phyloP scores from a whole-genome alignment of 2,888 invertebrate genomes.

The Eristalis intricaria region DNA sequence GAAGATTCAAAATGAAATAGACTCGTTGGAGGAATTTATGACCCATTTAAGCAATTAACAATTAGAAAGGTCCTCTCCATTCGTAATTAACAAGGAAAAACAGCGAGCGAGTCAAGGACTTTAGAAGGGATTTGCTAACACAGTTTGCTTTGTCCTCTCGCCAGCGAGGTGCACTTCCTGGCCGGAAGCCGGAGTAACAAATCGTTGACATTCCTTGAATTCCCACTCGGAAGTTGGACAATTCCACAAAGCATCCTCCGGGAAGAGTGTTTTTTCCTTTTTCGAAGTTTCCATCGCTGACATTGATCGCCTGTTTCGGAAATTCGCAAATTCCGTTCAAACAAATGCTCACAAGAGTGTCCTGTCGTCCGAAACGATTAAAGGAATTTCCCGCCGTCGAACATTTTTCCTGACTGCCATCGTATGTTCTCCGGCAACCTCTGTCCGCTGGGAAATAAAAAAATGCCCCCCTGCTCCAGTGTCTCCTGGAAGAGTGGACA shows the following conservation, averaged over 20 bases:
- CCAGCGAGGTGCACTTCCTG: slow-evolving; percentile 9
- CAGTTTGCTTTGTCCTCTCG: slow-evolving; percentile 17
- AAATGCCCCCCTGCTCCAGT: neutral
- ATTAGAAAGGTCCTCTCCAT: slow-evolving; percentile 22
- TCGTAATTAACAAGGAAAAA: slow-evolving; percentile 66
- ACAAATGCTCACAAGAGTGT: slow-evolving; percentile 46
- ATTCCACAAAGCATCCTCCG: slow-evolving; percentile 9
- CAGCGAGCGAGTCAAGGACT: slow-evolving; percentile 44
- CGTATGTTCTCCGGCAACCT: slow-evolving; percentile 34
- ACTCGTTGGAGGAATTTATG: slow-evolving; percentile 62
- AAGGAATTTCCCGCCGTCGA: slow-evolving; percentile 50
- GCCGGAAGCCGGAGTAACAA: slow-evolving; percentile 46
- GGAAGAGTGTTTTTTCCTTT: neutral
- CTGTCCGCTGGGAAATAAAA: neutral
- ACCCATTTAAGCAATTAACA: slow-evolving; percentile 70
- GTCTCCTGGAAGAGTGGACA: slow-evolving; percentile 47
- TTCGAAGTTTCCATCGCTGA: slow-evolving; percentile 44
- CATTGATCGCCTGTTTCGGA: slow-evolving; percentile 69
- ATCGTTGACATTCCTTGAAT: slow-evolving; percentile 61
- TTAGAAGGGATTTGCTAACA: slow-evolving; percentile 32
- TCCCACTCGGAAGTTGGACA: slow-evolving; percentile 53
- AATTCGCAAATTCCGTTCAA: slow-evolving; percentile 57
- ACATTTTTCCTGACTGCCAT: slow-evolving; percentile 64
- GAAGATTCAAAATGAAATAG: slow-evolving; percentile 52
- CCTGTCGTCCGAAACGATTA: slow-evolving; percentile 20